Base-by-base conservation (phyloP, 2,113 vertebrate genomes). In the Actinemys pallida region DNA sequence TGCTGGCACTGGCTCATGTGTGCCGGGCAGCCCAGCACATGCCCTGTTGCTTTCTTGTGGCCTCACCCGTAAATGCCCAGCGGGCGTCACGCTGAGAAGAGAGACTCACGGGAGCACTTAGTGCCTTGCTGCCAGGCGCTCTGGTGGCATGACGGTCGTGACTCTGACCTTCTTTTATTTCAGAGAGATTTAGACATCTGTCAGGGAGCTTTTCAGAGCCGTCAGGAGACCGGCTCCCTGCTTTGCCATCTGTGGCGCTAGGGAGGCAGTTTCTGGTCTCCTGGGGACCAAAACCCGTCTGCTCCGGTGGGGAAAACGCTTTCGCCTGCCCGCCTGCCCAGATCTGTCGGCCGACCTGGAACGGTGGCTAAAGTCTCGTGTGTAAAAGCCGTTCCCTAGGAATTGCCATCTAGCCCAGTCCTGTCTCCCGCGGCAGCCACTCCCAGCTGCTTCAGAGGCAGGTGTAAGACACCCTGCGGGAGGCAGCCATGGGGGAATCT, bases 111-210 rank as follows among this genome's bases (percentile, higher is more conserved):
- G 62, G 79, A 88, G 57, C 27, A 24, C 49, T 59, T 19, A 80
- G 35, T 0, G 5, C 42, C 59, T 22, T 54, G 72, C 47, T 1
- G 1, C 79, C n/a, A 59, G 5, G 1, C 53, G 85, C 1, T 0
- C 53, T 1, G 4, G 47, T 50, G 87, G 1, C 0, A 65, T 65
- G 93, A 86, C 80, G 90, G 59, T 62, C 53, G 59, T 83, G 2
- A 53, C 91, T 91, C 72, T 97, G 92, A 95, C 94, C 93, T 96
- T 96, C 95, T 96, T 95, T 94, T 49, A 94, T 96, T 96, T 96
- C 95, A 91, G 89, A 82, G 92, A 96, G 93, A 82, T 94, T 84
- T 95, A 91, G 93, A 91, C 92, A 93, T 96, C 92, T 96, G 94
- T 95, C 82, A 39, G 83, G 79, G 86, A 95, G 95, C 62, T 65